phyloP scores from a whole-genome alignment of 2,888 invertebrate genomes.

The Hypercompe scribonia region DNA sequence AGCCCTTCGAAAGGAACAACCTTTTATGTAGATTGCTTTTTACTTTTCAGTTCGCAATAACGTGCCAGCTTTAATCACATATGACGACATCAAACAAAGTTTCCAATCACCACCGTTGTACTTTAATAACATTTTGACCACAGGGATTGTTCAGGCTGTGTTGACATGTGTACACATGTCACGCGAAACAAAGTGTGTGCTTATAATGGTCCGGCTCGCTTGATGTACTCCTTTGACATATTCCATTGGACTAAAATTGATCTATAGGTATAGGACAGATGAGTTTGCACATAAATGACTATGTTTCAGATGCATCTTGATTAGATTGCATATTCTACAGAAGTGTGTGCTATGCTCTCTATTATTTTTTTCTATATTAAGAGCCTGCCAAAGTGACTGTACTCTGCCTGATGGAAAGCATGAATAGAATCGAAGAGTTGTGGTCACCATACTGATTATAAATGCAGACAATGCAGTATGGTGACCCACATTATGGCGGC shows the following conservation, averaged over 20 bases:
- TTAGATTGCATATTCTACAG: neutral
- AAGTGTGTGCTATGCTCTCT: neutral
- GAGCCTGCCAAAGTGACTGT: no score
- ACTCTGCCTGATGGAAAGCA: no score
- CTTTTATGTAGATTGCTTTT: conserved; percentile 5
- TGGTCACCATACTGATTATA: no score
- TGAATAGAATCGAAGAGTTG: no score
- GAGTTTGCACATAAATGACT: neutral
- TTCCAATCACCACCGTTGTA: conserved; percentile 3
- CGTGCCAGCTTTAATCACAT: conserved; percentile 3
- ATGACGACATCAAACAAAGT: conserved; percentile 4
- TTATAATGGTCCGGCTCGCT: neutral
- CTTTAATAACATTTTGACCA: conserved; percentile 3
- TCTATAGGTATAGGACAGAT: neutral
- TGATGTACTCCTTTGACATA: neutral
- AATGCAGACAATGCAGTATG: no score
- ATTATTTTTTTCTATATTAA: no score
- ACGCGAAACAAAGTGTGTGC: neutral
- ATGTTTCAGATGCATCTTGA: neutral
- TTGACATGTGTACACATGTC: neutral
- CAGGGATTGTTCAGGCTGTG: neutral
- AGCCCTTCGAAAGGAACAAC: neutral
- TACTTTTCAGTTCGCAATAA: conserved; percentile 2
- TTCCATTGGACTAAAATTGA: neutral
- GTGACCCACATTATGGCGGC: no score